Conservation (phyloP, 2,797 vertebrate species). For the Alfaro cultratus region DNA sequence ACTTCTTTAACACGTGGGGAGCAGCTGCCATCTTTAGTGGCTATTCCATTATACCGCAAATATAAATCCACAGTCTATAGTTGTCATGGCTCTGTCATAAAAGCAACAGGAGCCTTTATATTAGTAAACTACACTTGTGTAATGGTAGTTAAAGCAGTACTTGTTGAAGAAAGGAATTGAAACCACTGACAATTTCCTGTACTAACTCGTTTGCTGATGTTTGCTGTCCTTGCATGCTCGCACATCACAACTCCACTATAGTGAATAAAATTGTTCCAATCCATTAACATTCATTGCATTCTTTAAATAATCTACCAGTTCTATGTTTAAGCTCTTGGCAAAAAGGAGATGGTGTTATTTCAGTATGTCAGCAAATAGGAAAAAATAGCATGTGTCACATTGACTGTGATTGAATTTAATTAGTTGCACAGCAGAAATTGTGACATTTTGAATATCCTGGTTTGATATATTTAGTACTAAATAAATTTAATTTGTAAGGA, state of each 20-base stretch:
- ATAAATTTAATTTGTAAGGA: background rate
- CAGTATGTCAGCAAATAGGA: background rate
- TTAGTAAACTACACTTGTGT: background rate
- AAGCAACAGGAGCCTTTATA: background rate
- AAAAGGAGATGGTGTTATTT: background rate
- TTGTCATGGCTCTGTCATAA: background rate
- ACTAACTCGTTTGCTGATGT: conserved; percentile 30
- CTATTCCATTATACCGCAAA: background rate
- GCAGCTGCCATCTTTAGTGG: background rate
- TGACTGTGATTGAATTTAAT: background rate
- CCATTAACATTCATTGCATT: background rate
- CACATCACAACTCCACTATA: conserved; percentile 7
- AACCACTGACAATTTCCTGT: conserved; percentile 45
- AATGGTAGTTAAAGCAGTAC: background rate
- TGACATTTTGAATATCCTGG: background rate
- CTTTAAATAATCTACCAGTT: background rate
- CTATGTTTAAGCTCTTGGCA: background rate
- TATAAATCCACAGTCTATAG: background rate
- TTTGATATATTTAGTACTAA: background rate
- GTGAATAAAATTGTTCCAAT: background rate
- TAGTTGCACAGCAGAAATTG: background rate
- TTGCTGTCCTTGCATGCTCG: conserved; percentile 16
- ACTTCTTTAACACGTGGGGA: background rate
- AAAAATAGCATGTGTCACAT: background rate
- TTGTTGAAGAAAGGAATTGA: conserved; percentile 46